phyloP scores from a whole-genome alignment of 2,113 vertebrate genomes.

The Phasianus colchicus region DNA sequence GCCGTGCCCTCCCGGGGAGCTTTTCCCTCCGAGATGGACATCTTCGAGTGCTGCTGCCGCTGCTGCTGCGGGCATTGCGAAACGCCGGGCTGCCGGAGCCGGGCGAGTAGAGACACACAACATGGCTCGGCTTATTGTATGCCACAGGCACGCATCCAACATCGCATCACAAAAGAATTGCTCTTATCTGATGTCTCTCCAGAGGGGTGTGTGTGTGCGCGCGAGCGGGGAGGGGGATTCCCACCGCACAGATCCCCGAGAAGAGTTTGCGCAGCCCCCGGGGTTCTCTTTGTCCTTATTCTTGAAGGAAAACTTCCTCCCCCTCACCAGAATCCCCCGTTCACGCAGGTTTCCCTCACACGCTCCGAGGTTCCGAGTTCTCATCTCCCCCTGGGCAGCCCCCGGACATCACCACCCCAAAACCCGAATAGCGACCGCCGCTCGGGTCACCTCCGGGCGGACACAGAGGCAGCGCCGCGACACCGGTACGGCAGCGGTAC shows the following conservation, averaged over 20 bases:
- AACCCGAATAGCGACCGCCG: background rate
- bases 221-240: conserved; percentile 35
- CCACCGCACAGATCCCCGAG: conserved; percentile 38
- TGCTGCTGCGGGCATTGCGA: conserved; percentile 49
- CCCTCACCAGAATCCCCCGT: too few species aligned
- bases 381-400: background rate
- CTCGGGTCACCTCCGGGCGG: background rate
- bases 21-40: conserved; percentile 40
- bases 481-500: background rate
- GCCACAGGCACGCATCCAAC: conserved; percentile 58
- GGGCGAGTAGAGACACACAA: conserved; percentile 71
- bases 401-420: background rate
- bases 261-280: conserved; percentile 30
- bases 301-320: conserved; percentile 34
- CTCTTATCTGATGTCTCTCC: conserved; percentile 54
- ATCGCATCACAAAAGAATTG: conserved; percentile 66
- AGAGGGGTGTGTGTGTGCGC: conserved; percentile 10
- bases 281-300: conserved; percentile 56
- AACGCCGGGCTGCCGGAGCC: conserved; percentile 37
- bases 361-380: background rate
- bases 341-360: background rate
- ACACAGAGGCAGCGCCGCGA: background rate
- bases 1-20: background rate
- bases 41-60: background rate
- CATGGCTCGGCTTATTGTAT: conserved; percentile 50